These are phyloP conservation scores for Oostethus manadensis DNA, from an alignment of 2,113 vertebrate genomes.

Conservation along the genomic window DNA sequence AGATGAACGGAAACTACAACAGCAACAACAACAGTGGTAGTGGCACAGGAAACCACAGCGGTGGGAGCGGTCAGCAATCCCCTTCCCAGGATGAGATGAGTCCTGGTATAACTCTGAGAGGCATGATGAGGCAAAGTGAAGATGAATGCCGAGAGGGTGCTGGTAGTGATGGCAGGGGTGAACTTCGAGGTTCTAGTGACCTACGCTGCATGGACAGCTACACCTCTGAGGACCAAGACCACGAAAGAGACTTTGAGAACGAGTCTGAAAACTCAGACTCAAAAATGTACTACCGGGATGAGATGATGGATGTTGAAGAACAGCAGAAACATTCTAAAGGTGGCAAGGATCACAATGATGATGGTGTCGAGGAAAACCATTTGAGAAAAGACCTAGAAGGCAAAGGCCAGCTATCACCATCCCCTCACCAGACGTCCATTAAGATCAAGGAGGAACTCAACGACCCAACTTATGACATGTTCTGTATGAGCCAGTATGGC, in stretches of 20 bases:
- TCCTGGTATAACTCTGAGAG: conserved; percentile 85
- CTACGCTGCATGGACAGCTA: conserved; percentile 90
- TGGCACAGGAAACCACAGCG: conserved; percentile 82
- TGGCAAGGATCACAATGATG: conserved; percentile 61
- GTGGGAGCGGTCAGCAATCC: conserved; percentile 84
- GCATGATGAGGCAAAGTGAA: conserved; percentile 82
- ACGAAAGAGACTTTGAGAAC: conserved; percentile 96
- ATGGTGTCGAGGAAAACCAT: conserved; percentile 54
- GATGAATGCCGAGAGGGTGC: conserved; percentile 77
- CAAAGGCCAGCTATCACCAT: conserved; percentile 78
- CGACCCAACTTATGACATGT: conserved; percentile 98
- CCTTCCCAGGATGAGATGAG: conserved; percentile 96
- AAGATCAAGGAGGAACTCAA: conserved; percentile 96
- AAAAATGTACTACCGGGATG: conserved; percentile 82
- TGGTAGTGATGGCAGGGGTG: conserved; percentile 69
- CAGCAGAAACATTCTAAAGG: conserved; percentile 55
- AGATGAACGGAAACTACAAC: conserved; percentile 79
- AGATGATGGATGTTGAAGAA: conserved; percentile 89
- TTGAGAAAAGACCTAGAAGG: conserved; percentile 78
- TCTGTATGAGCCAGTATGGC: conserved; percentile 98
- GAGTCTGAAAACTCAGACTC: conserved; percentile 95
- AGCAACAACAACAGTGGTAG: conserved; percentile 82
- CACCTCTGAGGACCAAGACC: conserved; percentile 96
- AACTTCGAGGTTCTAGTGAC: conserved; percentile 71
- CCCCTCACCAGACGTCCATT: conserved; percentile 83